Percentiles rank a stretch among this genome's conserved stretches.
Evolutionary conservation across 2,113 vertebrate species (phyloP).

Genomic region (Regulus satrapa): DNA sequence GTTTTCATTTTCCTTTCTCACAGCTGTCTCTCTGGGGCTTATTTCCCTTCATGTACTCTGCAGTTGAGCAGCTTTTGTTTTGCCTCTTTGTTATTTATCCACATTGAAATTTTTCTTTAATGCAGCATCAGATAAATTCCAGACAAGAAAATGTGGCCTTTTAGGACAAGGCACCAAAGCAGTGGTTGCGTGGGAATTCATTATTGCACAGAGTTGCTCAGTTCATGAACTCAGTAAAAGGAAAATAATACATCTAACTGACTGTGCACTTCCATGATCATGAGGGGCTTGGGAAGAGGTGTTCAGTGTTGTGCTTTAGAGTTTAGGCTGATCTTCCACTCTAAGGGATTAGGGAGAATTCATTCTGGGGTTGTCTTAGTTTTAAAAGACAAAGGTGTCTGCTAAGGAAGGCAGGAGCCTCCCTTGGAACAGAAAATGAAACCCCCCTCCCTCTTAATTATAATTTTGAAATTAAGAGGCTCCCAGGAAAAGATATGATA

Average conservation of each 20-base stretch:
- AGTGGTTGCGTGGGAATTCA: not conserved
- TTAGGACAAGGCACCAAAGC: not conserved
- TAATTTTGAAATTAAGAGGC: no score
- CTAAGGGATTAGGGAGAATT: not conserved
- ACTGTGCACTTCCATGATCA: not conserved
- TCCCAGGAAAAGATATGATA: no score
- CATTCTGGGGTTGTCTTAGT: no score
- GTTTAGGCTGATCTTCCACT: not conserved
- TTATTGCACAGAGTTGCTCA: fast-evolving
- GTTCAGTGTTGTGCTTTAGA: not conserved
- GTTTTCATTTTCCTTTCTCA: not conserved
- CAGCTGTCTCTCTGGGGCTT: not conserved
- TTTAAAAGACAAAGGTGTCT: no score
- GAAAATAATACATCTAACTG: not conserved
- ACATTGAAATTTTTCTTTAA: not conserved
- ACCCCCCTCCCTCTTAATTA: no score
- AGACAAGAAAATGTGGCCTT: not conserved
- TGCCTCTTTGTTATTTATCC: not conserved
- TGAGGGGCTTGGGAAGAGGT: not conserved
- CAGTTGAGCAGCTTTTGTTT: not conserved
- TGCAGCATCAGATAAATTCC: not conserved
- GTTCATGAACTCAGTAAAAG: not conserved
- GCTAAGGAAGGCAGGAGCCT: no score
- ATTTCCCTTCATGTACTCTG: not conserved
- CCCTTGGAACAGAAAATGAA: no score